Percentiles rank a stretch among this genome's conserved stretches.
phyloP scores from a whole-genome alignment of 1,140 invertebrate genomes.

The Lordiphosa stackelbergi region DNA sequence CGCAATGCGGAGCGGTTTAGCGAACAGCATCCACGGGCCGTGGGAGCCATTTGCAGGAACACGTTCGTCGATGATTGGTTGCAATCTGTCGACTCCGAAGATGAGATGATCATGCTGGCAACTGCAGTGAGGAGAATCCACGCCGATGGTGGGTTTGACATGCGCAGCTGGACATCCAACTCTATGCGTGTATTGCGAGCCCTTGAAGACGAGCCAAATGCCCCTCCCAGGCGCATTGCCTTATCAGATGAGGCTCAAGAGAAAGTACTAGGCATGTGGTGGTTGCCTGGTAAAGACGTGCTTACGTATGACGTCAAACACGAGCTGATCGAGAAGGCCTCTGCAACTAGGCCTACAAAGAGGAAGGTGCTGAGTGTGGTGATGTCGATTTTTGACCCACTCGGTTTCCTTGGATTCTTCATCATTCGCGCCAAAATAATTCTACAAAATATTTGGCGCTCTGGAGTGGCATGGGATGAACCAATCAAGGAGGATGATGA shows the following conservation, averaged over 20 bases:
- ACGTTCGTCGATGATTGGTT: background rate
- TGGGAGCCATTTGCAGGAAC: background rate
- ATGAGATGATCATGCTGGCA: slow-evolving; percentile 2
- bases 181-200: too few species aligned
- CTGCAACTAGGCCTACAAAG: too few species aligned
- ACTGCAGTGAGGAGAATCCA: background rate
- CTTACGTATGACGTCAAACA: background rate
- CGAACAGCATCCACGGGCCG: too few species aligned
- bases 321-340: background rate
- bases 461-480: background rate
- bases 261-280: slow-evolving; percentile 8
- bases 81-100: background rate
- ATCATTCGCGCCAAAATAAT: too few species aligned
- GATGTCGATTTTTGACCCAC: too few species aligned
- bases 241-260: background rate
- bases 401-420: background rate
- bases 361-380: too few species aligned
- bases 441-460: slow-evolving; percentile 6
- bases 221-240: background rate
- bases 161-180: background rate
- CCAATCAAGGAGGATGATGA: background rate
- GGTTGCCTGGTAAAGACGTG: background rate
- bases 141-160: background rate
- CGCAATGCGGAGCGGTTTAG: too few species aligned
- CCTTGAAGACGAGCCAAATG: background rate